phyloP scores from a whole-genome alignment of 2,797 vertebrate species.

The Sebastes wilsoni region DNA sequence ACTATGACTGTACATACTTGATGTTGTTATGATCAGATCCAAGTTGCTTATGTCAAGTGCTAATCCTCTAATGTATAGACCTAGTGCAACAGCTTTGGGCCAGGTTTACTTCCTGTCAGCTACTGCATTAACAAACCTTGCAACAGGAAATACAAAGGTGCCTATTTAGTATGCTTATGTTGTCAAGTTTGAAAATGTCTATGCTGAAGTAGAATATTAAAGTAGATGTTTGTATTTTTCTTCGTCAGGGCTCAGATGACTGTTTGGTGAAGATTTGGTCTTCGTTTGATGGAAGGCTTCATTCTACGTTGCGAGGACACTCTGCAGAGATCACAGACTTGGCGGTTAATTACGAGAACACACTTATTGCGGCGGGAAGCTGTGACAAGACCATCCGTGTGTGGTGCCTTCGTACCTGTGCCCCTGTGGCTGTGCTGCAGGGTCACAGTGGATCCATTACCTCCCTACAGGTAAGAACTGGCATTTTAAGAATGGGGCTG shows the following conservation, averaged over 20 bases:
- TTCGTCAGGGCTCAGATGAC: slow-evolving; percentile 94
- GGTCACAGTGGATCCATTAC: slow-evolving; percentile 98
- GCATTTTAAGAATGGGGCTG: neutral
- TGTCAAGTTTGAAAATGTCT: neutral
- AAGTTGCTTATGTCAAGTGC: neutral
- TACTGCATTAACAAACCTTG: neutral
- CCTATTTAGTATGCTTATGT: neutral
- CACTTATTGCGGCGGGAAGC: slow-evolving; percentile 96
- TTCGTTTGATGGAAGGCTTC: slow-evolving; percentile 92
- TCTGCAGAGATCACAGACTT: slow-evolving; percentile 98
- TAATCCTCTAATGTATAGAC: neutral
- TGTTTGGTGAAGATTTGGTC: slow-evolving; percentile 99
- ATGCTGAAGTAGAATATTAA: neutral
- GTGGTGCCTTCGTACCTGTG: slow-evolving; percentile 98
- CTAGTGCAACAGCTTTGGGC: neutral
- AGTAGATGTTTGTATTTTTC: neutral
- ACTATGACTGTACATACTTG: neutral
- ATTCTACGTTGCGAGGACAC: slow-evolving; percentile 94
- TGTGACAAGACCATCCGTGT: slow-evolving; percentile 98
- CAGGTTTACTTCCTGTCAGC: neutral
- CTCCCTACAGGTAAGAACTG: slow-evolving; percentile 90
- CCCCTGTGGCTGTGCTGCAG: slow-evolving; percentile 95
- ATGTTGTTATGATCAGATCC: neutral
- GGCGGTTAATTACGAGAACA: slow-evolving; percentile 98
- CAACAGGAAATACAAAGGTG: neutral